Base-by-base conservation (phyloP, 2,113 vertebrate species). In the Oreotrochilus melanogaster region DNA sequence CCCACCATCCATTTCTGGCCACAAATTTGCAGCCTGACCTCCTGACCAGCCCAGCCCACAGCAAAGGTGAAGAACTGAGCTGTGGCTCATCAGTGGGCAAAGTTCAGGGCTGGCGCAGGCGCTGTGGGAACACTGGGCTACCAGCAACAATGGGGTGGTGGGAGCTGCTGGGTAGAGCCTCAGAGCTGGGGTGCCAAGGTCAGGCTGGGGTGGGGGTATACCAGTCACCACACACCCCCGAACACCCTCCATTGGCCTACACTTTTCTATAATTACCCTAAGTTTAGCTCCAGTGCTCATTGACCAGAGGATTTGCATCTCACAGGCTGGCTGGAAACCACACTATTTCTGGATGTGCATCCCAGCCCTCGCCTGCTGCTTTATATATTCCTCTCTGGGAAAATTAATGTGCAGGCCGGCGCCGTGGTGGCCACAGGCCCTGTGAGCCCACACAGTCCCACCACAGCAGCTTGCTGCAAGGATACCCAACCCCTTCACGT, bases 291-390 rank as follows among this genome's bases (percentile, higher is more conserved):
- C 22, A 12, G 72, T 22, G 6, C 71, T 43, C 1, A 8, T 16
- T 88, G 96, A 85, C 95, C 89, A 86, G 75, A 69, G 10, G 42
- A 88, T 92, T 95, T 96, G 90, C 96, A 96, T 96, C 89, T 89
- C 83, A 79, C 71, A 75, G 81, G 62, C 92, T 1, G 30, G 65
- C 78, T 86, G 64, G 60, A 96, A 97, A 96, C 96, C 96, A 94
- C 96, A 91, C 79, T 39, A 82, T 78, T 94, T 78, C 88, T 88
- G 94, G 95, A 79, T 6, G 6, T 2, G 3, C 18, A 4, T 92
- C 82, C 93, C 74, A 78, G 91, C 79, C 91, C 90, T 86, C 3
- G 2, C 57, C 51, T 19, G 9, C 51, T 6, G 35, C 66, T 88
- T 83, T 66, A 8, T 14, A 57, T 70, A 78, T 81, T 72, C 65